phyloP scores from a whole-genome alignment of 2,888 invertebrate genomes.

The Cantharis rustica region DNA sequence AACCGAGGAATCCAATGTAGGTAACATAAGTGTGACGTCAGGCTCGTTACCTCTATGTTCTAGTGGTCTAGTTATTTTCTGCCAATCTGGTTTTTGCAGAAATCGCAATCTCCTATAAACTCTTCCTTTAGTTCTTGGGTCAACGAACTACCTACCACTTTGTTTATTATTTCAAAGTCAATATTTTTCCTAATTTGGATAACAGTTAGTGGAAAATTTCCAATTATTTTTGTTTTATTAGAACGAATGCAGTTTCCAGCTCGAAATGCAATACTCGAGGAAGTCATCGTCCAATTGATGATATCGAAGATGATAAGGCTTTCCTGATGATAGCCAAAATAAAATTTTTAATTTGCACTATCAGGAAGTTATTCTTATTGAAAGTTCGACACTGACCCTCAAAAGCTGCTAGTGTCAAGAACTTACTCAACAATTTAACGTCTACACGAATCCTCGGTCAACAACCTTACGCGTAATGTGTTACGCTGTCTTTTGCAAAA shows the following conservation, averaged over 20 bases:
- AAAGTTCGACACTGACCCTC: constrained; percentile 29
- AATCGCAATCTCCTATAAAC: constrained; percentile 23
- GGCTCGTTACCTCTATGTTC: constrained; percentile 55
- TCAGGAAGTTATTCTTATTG: constrained; percentile 17
- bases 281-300: not conserved
- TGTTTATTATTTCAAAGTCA: not conserved
- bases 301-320: not conserved
- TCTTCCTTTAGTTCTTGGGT: constrained; percentile 23
- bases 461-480: constrained; percentile 55
- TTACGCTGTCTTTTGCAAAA: constrained; percentile 51
- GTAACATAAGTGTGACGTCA: constrained; percentile 56
- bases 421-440: constrained; percentile 24
- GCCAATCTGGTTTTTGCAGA: constrained; percentile 41
- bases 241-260: not conserved
- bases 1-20: constrained; percentile 50
- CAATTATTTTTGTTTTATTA: not conserved
- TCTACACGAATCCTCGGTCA: constrained; percentile 44
- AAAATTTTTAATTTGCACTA: not conserved
- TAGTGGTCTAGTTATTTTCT: constrained; percentile 53
- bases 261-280: not conserved
- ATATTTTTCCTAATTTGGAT: not conserved
- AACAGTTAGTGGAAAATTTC: not conserved
- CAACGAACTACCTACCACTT: constrained; percentile 22
- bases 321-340: not conserved
- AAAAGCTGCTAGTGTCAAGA: constrained; percentile 28